Conservation (phyloP, 2,113 vertebrate species). For the Halcyon senegalensis region DNA sequence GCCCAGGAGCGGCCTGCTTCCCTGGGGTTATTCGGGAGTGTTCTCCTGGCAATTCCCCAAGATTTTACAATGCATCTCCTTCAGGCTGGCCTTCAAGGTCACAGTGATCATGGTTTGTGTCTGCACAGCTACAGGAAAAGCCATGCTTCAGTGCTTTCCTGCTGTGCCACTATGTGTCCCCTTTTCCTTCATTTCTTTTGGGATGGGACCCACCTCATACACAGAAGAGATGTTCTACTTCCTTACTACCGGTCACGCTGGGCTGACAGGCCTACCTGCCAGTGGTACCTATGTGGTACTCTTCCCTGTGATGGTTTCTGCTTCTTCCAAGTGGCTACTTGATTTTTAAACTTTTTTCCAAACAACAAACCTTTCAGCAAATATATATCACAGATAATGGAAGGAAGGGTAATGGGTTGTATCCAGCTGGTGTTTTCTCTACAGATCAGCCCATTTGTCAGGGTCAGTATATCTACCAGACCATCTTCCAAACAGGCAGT, state of each 20-base stretch:
- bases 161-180: background rate
- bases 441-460: background rate
- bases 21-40: background rate
- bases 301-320: background rate
- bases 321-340: background rate
- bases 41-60: background rate
- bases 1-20: background rate
- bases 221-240: background rate
- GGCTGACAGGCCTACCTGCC: background rate
- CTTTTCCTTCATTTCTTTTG: background rate
- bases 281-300: rapidly evolving
- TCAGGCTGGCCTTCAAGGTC: background rate
- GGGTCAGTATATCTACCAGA: background rate
- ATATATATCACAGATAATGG: background rate
- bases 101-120: background rate
- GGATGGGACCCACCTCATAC: rapidly evolving
- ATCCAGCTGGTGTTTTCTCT: background rate
- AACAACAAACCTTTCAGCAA: background rate
- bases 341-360: background rate
- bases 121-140: background rate
- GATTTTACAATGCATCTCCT: background rate
- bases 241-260: background rate
- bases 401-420: background rate
- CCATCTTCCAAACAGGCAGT: background rate
- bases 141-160: background rate